These are phyloP conservation scores for Cydia fagiglandana DNA, from an alignment of 1,140 invertebrate genomes.

Conservation along the genomic window DNA sequence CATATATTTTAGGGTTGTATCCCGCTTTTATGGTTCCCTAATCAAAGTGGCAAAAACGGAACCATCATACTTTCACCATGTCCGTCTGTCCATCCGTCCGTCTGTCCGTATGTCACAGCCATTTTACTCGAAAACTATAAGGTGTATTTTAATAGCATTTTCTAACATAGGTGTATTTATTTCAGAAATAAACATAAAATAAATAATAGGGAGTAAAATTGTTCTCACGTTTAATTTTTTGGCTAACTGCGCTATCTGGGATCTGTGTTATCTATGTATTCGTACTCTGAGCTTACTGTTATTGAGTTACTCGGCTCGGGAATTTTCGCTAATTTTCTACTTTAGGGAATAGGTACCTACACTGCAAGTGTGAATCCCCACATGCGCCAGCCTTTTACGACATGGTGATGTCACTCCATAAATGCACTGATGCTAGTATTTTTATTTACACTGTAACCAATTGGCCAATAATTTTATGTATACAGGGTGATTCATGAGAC, in stretches of 20 bases:
- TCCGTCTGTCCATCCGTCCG: too few species aligned
- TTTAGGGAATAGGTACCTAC: neutral
- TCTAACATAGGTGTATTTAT: too few species aligned
- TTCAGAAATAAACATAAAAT: too few species aligned
- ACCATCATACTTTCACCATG: too few species aligned
- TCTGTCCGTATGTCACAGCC: too few species aligned
- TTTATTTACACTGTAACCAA: too few species aligned
- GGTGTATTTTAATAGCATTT: too few species aligned
- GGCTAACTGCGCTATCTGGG: neutral
- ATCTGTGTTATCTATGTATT: neutral
- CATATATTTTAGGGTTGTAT: neutral
- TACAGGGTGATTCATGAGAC: too few species aligned
- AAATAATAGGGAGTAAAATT: too few species aligned
- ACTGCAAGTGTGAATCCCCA: neutral
- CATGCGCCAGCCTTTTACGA: neutral
- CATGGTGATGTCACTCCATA: neutral
- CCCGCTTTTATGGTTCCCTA: neutral
- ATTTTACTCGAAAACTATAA: too few species aligned
- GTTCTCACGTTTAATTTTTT: too few species aligned
- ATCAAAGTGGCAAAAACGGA: neutral
- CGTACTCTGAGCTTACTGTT: neutral
- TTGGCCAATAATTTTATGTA: too few species aligned
- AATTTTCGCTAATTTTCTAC: slow-evolving; percentile 1
- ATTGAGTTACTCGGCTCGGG: neutral
- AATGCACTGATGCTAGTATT: neutral